A percentile compares a stretch with the other conserved stretches of the same genome.
Evolutionary conservation across 64 coral and sea anemone species (phyloP).

Genomic region (Montipora cactus): DNA sequence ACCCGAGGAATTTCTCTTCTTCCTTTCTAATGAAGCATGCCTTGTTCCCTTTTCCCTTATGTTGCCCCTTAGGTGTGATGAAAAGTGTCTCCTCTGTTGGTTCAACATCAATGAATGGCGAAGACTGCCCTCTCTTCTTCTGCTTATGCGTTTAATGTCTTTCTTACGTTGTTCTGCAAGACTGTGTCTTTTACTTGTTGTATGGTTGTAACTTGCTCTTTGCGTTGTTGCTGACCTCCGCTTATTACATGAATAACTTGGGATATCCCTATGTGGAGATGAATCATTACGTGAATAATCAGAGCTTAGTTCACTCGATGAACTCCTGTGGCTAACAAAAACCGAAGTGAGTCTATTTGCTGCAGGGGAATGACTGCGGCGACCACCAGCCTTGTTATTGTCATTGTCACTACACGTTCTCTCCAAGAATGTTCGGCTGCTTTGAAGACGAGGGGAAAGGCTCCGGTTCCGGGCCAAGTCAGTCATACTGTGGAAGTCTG

Average conservation of each 20-base stretch:
- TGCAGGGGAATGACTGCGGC: not conserved
- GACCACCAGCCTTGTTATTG: not conserved
- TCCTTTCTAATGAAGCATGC: not conserved
- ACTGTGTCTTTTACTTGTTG: not conserved
- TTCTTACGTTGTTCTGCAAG: not conserved
- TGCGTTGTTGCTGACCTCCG: not conserved
- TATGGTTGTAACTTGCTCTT: not conserved
- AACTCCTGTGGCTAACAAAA: not conserved
- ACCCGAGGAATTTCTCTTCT: not conserved
- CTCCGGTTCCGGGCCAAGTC: not conserved
- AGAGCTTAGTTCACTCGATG: not conserved
- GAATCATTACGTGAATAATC: not conserved
- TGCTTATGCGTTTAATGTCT: not conserved
- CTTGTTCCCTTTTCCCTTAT: not conserved
- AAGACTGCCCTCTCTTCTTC: not conserved
- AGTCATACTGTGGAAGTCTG: not conserved
- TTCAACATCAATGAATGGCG: slow-evolving; percentile 26
- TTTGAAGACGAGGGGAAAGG: not conserved
- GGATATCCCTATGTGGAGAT: not conserved
- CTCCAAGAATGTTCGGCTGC: not conserved
- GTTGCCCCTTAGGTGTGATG: not conserved
- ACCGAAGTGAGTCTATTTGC: not conserved
- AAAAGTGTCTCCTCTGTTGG: slow-evolving; percentile 19
- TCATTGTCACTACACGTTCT: not conserved
- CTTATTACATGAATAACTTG: slow-evolving; percentile 1